Evolutionary conservation across 1,140 invertebrate species (phyloP).

Genomic region (Armadillidium nasatum): DNA sequence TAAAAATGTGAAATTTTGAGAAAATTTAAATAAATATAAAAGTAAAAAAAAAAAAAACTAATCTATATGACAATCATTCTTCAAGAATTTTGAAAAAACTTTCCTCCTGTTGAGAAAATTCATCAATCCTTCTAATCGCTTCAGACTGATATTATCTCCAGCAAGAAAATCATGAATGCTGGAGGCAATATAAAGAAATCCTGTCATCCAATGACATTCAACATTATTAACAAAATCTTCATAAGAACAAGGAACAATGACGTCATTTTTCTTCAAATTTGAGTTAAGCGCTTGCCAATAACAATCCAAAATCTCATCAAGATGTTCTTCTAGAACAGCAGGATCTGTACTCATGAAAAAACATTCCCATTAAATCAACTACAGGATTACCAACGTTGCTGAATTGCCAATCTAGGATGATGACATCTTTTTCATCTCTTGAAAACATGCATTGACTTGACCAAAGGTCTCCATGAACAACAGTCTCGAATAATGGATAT

Average conservation of each 20-base stretch:
- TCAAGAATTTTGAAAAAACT: neutral
- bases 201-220: constrained; percentile 21
- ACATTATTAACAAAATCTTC: constrained; percentile 17
- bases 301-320: constrained; percentile 23
- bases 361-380: constrained; percentile 24
- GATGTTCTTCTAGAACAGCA: neutral
- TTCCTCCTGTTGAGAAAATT: constrained; percentile 14
- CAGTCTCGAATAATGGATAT: constrained; percentile 25
- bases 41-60: no score
- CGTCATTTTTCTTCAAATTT: constrained; percentile 1
- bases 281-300: constrained; percentile 12
- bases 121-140: constrained; percentile 20
- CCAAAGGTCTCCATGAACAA: constrained; percentile 33
- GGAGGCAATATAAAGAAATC: constrained; percentile 15
- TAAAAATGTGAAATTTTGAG: no score
- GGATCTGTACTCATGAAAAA: constrained; percentile 29
- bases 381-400: constrained; percentile 9
- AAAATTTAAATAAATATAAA: no score
- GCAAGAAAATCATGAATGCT: constrained; percentile 26
- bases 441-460: constrained; percentile 27
- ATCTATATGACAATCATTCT: no score
- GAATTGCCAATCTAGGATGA: constrained; percentile 33
- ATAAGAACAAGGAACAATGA: constrained; percentile 6
- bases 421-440: neutral
- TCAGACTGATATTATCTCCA: constrained; percentile 16